Conservation (phyloP, 2,797 vertebrate species). For the Neosalanx taihuensis region DNA sequence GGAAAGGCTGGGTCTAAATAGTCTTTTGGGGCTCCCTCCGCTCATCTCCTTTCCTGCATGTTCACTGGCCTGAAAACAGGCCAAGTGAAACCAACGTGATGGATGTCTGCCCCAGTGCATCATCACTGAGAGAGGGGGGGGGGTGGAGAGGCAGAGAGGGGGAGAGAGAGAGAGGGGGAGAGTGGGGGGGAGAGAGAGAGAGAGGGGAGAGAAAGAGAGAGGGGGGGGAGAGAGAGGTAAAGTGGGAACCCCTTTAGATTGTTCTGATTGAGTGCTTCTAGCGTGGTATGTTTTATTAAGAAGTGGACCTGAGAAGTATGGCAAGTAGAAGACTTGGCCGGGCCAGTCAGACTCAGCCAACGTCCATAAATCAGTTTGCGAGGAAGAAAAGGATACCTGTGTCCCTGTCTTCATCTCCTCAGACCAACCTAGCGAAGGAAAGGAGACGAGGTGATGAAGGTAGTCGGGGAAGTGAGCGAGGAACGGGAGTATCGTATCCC, state of each 20-base stretch:
- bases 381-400: no score
- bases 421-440: no score
- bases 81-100: neutral
- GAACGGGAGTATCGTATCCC: no score
- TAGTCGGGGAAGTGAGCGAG: no score
- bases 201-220: constrained; percentile 16
- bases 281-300: no score
- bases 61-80: neutral
- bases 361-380: no score
- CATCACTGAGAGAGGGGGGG: neutral
- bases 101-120: neutral
- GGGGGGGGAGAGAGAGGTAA: neutral
- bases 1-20: neutral
- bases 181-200: constrained; percentile 12
- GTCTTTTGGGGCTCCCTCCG: neutral
- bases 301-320: no score
- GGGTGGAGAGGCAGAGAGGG: constrained; percentile 29
- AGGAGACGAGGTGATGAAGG: no score
- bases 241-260: neutral
- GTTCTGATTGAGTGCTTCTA: no score
- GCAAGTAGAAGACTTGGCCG: no score
- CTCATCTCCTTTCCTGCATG: neutral
- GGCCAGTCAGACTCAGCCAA: no score
- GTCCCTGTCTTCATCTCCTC: no score
- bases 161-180: constrained; percentile 28